Conservation (phyloP, 2,888 invertebrate species). For the Ecdyonurus torrentis region DNA sequence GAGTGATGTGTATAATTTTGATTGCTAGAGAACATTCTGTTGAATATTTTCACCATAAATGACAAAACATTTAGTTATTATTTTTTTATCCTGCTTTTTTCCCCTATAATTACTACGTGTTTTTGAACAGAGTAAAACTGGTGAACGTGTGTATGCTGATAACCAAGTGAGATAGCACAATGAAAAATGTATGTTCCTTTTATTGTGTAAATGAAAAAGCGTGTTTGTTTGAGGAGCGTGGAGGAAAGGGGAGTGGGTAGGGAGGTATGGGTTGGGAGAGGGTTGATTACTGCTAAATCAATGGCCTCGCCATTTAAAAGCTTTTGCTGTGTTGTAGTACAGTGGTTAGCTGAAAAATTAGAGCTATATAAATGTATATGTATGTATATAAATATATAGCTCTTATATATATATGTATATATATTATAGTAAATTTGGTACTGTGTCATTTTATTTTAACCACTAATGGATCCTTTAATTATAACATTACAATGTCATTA, state of each 20-base stretch:
- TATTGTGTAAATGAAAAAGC: conserved; percentile 2
- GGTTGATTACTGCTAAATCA: not conserved
- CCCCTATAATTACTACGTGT: not conserved
- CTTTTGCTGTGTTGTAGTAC: not conserved
- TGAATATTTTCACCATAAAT: too few species aligned
- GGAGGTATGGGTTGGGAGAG: not conserved
- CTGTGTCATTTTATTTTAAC: conserved; percentile 2
- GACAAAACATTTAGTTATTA: too few species aligned
- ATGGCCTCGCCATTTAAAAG: not conserved
- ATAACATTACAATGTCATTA: conserved; percentile 3
- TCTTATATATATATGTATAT: too few species aligned
- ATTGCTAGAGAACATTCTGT: too few species aligned
- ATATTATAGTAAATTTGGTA: not conserved
- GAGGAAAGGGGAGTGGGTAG: not conserved
- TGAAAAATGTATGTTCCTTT: conserved; percentile 1
- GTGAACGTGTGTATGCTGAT: not conserved
- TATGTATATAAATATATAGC: not conserved
- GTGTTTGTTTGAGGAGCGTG: not conserved
- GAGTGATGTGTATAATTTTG: too few species aligned
- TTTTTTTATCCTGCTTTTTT: too few species aligned
- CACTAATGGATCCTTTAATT: conserved; percentile 3
- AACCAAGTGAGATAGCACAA: not conserved
- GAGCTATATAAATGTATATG: not conserved
- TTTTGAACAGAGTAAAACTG: not conserved
- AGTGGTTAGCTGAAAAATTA: not conserved